Base-by-base conservation (phyloP, 2,113 vertebrate genomes). In the Sigmodon hispidus region DNA sequence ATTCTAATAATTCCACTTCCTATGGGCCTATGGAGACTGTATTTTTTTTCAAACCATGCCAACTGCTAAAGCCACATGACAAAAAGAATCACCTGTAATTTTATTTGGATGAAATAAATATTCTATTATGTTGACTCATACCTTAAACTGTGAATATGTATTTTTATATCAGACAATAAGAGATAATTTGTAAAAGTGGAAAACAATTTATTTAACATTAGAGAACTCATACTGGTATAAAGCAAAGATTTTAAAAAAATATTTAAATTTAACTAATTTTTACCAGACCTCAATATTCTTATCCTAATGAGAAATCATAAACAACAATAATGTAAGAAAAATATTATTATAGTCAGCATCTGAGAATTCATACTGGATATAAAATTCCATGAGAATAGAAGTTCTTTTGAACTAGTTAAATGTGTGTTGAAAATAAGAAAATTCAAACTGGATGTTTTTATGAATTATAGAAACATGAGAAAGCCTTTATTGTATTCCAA, bases 151-250 rank as follows among this genome's bases (percentile, higher is more conserved):
- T 21, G 19, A 59, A 21, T 59, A 17, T 59, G 16, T 59, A n/a
- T n/a, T n/a, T n/a, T n/a, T n/a, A n/a, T n/a, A n/a, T n/a, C n/a
- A n/a, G n/a, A n/a, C 6, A 84, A 36, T 48, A 10, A 17, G 36
- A 29, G 40, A 65, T 85, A 5, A 80, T 1, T 7, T 95, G 80
- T 7, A 81, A 1, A 81, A 89, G 48, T 75, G 22, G 2, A 73
- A 75, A 95, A 61, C 0, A 61, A 40, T 92, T 79, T 69, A 43
- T 0, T 88, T 16, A 91, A 31, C 4, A 55, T 72, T 48, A 87
- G 89, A 96, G 83, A 96, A 97, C 86, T 94, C 96, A 95, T 79
- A 93, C 91, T 97, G 55, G 6, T 92, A 45, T 91, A 65, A 89
- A 34, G 15, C 50, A 84, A 90, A 29, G 0, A 69, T 87, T 90